phyloP scores from a whole-genome alignment of 2,888 invertebrate genomes.

The Lasioglossum malachurum region DNA sequence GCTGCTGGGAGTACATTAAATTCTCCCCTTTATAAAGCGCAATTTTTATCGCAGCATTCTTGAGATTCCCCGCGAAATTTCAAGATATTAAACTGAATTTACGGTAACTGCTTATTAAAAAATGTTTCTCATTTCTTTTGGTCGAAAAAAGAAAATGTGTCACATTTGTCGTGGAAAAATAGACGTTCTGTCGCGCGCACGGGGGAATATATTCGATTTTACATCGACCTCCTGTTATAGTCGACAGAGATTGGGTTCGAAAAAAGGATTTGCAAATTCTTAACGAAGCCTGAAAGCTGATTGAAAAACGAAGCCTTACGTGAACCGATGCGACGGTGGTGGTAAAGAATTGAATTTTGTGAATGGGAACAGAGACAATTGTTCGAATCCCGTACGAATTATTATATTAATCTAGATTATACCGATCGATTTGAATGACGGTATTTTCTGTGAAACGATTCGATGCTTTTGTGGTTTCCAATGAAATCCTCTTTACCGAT shows the following conservation, averaged over 20 bases:
- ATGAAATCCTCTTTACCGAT: background rate
- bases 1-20: slow-evolving; percentile 33
- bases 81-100: slow-evolving; percentile 20
- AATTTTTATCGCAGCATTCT: slow-evolving; percentile 36
- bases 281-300: slow-evolving; percentile 8
- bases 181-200: background rate
- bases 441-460: background rate
- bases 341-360: background rate
- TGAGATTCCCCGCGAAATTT: slow-evolving; percentile 27
- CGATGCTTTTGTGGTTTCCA: background rate
- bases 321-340: background rate
- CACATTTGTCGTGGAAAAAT: background rate
- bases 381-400: background rate
- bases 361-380: background rate
- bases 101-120: slow-evolving; percentile 25
- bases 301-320: slow-evolving; percentile 9
- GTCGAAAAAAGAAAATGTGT: background rate
- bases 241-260: background rate
- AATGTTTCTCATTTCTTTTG: background rate
- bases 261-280: slow-evolving; percentile 6
- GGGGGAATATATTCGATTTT: slow-evolving; percentile 3
- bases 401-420: slow-evolving; percentile 3
- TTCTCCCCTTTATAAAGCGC: slow-evolving; percentile 33
- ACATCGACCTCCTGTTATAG: background rate
- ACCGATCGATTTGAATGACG: background rate